phyloP scores from a whole-genome alignment of 2,888 invertebrate genomes.

The Rhodophaea formosa region DNA sequence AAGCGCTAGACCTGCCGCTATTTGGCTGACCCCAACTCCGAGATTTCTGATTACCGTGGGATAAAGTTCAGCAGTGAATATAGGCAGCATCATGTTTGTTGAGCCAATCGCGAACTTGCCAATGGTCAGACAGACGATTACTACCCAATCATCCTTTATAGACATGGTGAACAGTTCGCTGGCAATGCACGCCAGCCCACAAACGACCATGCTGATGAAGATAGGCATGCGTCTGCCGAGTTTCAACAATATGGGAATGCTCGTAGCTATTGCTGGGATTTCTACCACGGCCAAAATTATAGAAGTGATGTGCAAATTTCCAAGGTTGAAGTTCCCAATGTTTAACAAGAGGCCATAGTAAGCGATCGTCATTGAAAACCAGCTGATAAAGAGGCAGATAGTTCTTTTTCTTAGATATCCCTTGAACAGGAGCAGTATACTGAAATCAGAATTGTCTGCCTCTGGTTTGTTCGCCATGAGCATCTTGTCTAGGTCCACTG shows the following conservation, averaged over 20 bases:
- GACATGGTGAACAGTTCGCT: slow-evolving; percentile 79
- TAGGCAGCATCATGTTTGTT: slow-evolving; percentile 89
- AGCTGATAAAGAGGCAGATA: slow-evolving; percentile 85
- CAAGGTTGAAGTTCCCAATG: slow-evolving; percentile 86
- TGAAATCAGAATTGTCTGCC: slow-evolving; percentile 69
- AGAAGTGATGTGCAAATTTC: slow-evolving; percentile 87
- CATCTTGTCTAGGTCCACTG: slow-evolving; percentile 86
- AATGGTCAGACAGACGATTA: slow-evolving; percentile 88
- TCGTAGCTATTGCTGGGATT: slow-evolving; percentile 88
- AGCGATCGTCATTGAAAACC: slow-evolving; percentile 89
- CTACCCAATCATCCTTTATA: slow-evolving; percentile 83
- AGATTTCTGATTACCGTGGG: slow-evolving; percentile 86
- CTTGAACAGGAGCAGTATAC: slow-evolving; percentile 84
- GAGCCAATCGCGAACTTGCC: slow-evolving; percentile 90
- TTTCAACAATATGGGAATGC: slow-evolving; percentile 87
- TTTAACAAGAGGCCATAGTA: slow-evolving; percentile 90
- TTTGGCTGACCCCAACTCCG: slow-evolving; percentile 88
- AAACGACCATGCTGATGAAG: slow-evolving; percentile 84
- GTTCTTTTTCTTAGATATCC: slow-evolving; percentile 85
- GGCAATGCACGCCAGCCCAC: slow-evolving; percentile 86
- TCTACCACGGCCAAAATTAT: slow-evolving; percentile 88
- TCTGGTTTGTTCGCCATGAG: slow-evolving; percentile 77
- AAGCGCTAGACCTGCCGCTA: slow-evolving; percentile 87
- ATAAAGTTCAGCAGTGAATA: slow-evolving; percentile 87
- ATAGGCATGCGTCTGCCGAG: slow-evolving; percentile 87